These are phyloP conservation scores for Poeciliopsis occidentalis DNA, from an alignment of 2,113 vertebrate species.

Conservation along the genomic window DNA sequence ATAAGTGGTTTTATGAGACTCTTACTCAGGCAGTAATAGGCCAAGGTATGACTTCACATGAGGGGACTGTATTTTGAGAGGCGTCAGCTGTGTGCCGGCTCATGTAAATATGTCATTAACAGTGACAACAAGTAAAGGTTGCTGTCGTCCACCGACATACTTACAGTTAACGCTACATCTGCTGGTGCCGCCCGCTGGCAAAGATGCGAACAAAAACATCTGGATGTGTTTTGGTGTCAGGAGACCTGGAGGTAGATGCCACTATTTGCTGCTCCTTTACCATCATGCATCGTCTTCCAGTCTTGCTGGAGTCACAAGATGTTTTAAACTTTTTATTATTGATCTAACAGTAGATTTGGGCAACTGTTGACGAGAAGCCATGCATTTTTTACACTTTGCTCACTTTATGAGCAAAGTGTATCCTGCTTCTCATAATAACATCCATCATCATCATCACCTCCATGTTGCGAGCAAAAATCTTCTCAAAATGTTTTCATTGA, in stretches of 20 bases:
- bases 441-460: too few relatives aligned
- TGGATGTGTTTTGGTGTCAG: neutral
- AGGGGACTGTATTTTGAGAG: conserved; percentile 8
- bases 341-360: neutral
- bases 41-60: neutral
- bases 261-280: neutral
- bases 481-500: neutral
- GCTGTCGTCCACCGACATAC: neutral
- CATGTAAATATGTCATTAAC: conserved; percentile 14
- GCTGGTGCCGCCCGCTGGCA: too few relatives aligned
- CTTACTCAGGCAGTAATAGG: neutral
- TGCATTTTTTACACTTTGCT: too few relatives aligned
- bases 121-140: neutral
- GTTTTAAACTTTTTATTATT: neutral
- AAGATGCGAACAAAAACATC: neutral
- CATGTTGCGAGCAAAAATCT: neutral
- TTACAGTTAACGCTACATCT: neutral
- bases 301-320: neutral
- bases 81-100: neutral
- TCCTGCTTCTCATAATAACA: too few relatives aligned
- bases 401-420: too few relatives aligned
- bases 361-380: neutral
- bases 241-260: neutral
- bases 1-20: neutral
- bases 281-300: neutral